A percentile compares a stretch with the other conserved stretches of the same genome.
phyloP scores from a whole-genome alignment of 1,140 invertebrate species.

The Ooceraea biroi region DNA sequence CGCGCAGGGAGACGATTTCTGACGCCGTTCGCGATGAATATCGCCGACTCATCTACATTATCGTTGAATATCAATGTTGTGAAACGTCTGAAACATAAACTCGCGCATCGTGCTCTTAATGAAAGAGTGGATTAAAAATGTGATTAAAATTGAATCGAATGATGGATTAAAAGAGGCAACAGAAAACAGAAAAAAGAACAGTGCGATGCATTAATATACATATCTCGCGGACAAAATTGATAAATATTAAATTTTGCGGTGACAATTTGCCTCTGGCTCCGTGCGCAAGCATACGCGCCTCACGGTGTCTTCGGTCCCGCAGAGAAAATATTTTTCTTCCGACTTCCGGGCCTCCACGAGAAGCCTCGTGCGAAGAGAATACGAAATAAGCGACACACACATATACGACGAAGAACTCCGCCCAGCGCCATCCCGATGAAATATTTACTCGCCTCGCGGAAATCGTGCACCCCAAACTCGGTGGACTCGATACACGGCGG shows the following conservation, averaged over 20 bases:
- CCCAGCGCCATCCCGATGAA: not conserved
- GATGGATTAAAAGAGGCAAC: no score
- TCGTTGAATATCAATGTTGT: no score
- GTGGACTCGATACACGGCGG: constrained; percentile 19
- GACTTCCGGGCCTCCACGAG: not conserved
- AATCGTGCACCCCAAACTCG: constrained; percentile 51
- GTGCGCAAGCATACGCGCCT: constrained; percentile 19
- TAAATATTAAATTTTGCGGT: not conserved
- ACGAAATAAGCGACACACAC: constrained; percentile 1
- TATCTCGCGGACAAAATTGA: no score
- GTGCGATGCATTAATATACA: no score
- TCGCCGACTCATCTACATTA: no score
- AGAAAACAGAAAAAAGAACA: no score
- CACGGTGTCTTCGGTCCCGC: not conserved
- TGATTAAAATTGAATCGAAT: no score
- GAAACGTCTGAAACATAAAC: no score
- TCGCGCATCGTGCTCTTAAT: no score
- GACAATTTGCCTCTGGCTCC: not conserved
- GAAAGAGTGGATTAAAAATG: no score
- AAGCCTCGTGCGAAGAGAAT: constrained; percentile 7
- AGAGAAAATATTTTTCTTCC: not conserved
- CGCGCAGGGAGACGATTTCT: no score
- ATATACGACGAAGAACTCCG: not conserved
- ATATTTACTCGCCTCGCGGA: constrained; percentile 57
- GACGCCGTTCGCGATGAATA: no score